phyloP scores from a whole-genome alignment of 2,888 invertebrate genomes.

The Xiphydria camelus region DNA sequence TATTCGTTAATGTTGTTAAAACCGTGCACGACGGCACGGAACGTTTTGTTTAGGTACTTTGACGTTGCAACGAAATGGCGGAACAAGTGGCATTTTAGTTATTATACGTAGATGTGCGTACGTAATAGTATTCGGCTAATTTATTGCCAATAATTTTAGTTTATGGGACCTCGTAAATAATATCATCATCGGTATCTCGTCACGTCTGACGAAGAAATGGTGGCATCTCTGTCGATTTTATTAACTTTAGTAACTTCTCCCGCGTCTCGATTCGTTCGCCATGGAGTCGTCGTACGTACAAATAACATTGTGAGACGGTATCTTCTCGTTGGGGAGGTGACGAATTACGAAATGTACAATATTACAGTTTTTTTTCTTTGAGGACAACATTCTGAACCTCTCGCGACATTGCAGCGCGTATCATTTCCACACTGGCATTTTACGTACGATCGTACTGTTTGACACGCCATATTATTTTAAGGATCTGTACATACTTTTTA shows the following conservation, averaged over 20 bases:
- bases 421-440: slow-evolving; percentile 34
- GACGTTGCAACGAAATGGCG: slow-evolving; percentile 1
- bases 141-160: background rate
- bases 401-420: slow-evolving; percentile 18
- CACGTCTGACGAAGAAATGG: slow-evolving; percentile 3
- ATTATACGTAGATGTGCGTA: background rate
- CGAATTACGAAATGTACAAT: no score
- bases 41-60: background rate
- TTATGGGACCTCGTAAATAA: background rate
- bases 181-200: background rate
- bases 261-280: background rate
- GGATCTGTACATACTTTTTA: slow-evolving; percentile 47
- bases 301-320: no score
- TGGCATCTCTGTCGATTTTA: slow-evolving; percentile 18
- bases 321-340: no score
- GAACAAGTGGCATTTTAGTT: slow-evolving; percentile 3
- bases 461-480: slow-evolving; percentile 52
- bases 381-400: no score
- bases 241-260: slow-evolving; percentile 2
- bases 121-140: background rate
- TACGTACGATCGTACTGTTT: slow-evolving; percentile 25
- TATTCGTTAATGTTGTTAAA: slow-evolving; percentile 7
- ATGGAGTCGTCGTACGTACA: background rate
- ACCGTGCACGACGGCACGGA: background rate
- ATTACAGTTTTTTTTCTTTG: no score